A percentile compares a stretch with the other conserved stretches of the same genome.
phyloP scores from a whole-genome alignment of 2,888 invertebrate species.

The Lypha dubia region DNA sequence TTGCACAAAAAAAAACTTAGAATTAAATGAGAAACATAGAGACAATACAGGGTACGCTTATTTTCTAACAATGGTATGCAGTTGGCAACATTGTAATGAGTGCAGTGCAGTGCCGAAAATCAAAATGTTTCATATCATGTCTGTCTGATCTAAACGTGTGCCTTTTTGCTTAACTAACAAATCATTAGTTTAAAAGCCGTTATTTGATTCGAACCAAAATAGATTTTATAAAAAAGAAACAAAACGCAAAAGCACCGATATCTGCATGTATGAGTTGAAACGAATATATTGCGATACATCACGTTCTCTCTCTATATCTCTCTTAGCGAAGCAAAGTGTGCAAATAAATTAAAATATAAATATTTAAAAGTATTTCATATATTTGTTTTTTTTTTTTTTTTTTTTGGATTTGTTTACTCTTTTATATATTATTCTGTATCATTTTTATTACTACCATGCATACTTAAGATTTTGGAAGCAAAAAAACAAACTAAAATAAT shows the following conservation, averaged over 20 bases:
- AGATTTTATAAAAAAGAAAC: neutral
- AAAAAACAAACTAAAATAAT: constrained; percentile 16
- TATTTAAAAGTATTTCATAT: constrained; percentile 25
- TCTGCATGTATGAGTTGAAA: neutral
- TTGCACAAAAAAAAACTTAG: neutral
- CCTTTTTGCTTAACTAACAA: constrained; percentile 3
- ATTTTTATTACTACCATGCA: constrained; percentile 37
- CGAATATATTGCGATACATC: constrained; percentile 11
- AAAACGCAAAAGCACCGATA: constrained; percentile 7
- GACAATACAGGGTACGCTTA: neutral
- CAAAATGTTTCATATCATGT: no score
- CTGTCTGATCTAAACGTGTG: neutral
- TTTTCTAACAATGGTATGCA: neutral
- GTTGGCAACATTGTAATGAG: constrained; percentile 34
- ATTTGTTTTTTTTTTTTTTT: constrained; percentile 35
- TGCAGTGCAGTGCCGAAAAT: constrained; percentile 58
- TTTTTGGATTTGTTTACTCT: constrained; percentile 39
- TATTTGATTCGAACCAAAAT: constrained; percentile 42
- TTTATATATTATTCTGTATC: constrained; percentile 22
- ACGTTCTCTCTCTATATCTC: constrained; percentile 27
- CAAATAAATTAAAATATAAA: neutral
- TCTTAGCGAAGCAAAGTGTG: constrained; percentile 5
- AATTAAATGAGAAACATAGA: neutral
- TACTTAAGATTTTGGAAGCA: constrained; percentile 39
- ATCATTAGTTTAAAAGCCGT: constrained; percentile 36